Evolutionary conservation across 2,888 invertebrate species (phyloP), one percentile per base, ranked within the genome.

Genomic region (Dermolepida albohirtum): DNA sequence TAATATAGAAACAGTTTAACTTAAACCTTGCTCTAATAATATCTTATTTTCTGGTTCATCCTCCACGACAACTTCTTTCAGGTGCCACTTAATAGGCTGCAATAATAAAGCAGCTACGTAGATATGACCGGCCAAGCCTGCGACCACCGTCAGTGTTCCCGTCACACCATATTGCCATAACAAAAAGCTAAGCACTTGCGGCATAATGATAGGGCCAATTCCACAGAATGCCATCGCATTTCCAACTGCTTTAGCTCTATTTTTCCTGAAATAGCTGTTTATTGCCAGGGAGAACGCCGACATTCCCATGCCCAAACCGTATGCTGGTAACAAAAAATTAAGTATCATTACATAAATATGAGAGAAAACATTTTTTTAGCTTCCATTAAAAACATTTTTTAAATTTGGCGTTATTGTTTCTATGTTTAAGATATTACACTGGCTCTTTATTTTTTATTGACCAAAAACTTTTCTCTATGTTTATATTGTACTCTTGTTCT

Each of bases 11-110:
- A n/a, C n/a, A n/a, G n/a, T n/a, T n/a, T n/a, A n/a, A n/a, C n/a
- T 29, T 41, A 41, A 22, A 57, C 43, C 54, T 50, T 59, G n/a
- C 2, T 50, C n/a, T 14, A 49, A 12, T 6, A 34, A 40, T 62
- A 51, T 51, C 10, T 43, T 22, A 10, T 44, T 52, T 63, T 66
- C 64, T 49, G 27, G 11, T 5, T 5, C 8, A 52, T 54, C 54
- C 14, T 70, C 66, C 64, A 59, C 70, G 14, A 64, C 64, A 44
- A 69, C 57, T 67, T 72, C 69, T 66, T 75, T 76, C 78, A 87
- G 81, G 79, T 91, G 90, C 90, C 90, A 90, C 80, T 89, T 88
- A 1, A 89, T 85, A 11, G 91, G 91, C 75, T 90, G 88, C 51
- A 91, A 83, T 68, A 91, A 80, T 69, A 86, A 79, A 1, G 89